Percentiles rank a stretch among this genome's conserved stretches.
phyloP scores from a whole-genome alignment of 2,888 invertebrate genomes.

The Trissolcus japonicus region DNA sequence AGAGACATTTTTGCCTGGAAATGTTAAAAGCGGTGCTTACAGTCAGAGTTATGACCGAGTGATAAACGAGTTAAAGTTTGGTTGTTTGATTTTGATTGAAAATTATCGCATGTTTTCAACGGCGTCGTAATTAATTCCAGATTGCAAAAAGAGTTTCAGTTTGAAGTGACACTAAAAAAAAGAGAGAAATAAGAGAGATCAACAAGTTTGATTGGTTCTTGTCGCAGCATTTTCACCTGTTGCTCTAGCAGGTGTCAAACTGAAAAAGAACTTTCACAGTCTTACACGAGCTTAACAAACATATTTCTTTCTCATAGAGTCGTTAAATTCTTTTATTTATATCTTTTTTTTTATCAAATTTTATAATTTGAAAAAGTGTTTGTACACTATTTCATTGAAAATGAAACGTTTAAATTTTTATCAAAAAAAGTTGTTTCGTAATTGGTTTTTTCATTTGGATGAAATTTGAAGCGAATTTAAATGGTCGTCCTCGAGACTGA shows the following conservation, averaged over 20 bases:
- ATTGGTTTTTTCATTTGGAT: no score
- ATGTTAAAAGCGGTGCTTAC: constrained; percentile 32
- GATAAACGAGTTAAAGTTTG: constrained; percentile 1
- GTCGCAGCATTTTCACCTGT: constrained; percentile 24
- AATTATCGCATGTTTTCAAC: constrained; percentile 1
- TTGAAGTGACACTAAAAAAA: background rate
- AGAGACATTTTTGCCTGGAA: constrained; percentile 63
- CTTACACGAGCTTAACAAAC: background rate
- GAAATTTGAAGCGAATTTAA: no score
- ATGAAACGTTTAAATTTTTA: no score
- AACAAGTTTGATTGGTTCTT: constrained; percentile 5
- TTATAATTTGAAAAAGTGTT: no score
- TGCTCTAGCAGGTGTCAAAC: constrained; percentile 5
- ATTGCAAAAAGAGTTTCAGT: background rate
- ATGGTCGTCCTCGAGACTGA: no score
- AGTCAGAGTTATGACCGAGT: constrained; percentile 2
- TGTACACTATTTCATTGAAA: no score
- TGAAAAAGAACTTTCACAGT: background rate
- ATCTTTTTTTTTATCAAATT: no score
- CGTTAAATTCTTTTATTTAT: no score
- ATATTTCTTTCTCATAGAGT: no score
- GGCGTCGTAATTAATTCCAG: background rate
- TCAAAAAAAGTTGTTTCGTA: no score
- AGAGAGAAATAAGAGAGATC: background rate
- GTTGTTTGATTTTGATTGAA: constrained; percentile 4